These are phyloP conservation scores for Ophthalmolycus amberensis DNA, from an alignment of 2,113 vertebrate genomes.

Conservation along the genomic window DNA sequence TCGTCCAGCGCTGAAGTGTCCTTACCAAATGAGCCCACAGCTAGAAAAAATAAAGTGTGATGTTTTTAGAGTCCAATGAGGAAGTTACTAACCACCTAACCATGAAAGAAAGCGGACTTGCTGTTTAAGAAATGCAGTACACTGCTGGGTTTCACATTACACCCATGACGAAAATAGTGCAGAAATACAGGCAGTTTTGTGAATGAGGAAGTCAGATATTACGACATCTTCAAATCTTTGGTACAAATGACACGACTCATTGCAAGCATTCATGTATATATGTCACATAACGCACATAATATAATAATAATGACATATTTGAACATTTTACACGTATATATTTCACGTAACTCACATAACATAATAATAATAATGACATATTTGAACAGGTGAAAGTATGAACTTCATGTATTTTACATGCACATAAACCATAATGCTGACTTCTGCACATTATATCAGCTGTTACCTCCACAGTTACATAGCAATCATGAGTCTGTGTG, in stretches of 20 bases:
- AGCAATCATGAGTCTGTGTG: not conserved
- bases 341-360: too few species aligned
- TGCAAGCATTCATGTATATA: not conserved
- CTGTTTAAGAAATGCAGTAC: too few species aligned
- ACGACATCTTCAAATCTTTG: too few species aligned
- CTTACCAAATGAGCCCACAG: not conserved
- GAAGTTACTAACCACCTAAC: too few species aligned
- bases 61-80: not conserved
- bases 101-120: too few species aligned
- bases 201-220: too few species aligned
- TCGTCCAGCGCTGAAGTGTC: not conserved
- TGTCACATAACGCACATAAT: too few species aligned
- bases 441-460: not conserved
- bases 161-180: too few species aligned
- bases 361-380: not conserved
- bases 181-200: too few species aligned
- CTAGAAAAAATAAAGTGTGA: not conserved
- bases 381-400: not conserved
- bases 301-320: not conserved
- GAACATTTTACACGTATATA: too few species aligned
- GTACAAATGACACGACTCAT: too few species aligned
- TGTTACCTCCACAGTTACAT: not conserved
- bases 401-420: not conserved
- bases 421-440: not conserved
- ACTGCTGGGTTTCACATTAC: too few species aligned